Evolutionary conservation across 2,113 vertebrate genomes (phyloP).

Genomic region (cat (Felis catus)): DNA sequence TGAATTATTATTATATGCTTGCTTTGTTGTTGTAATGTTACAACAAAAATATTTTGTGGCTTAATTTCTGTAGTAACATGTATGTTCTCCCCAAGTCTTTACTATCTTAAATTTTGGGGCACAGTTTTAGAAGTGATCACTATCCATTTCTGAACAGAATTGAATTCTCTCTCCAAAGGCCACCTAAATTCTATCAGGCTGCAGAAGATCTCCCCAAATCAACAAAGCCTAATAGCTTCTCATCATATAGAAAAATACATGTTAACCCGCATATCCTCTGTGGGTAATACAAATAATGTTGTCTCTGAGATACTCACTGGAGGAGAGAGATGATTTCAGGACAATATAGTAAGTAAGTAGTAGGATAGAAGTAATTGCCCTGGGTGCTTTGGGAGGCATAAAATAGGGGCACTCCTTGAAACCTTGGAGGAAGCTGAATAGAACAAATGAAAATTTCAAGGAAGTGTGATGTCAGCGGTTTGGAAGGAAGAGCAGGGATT

Average conservation of each 20-base stretch:
- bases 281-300: background rate
- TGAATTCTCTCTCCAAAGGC: background rate
- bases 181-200: background rate
- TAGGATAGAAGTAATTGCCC: background rate
- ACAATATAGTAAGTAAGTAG: too few species aligned
- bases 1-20: background rate
- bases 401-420: background rate
- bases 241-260: background rate
- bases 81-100: background rate
- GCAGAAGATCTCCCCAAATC: background rate
- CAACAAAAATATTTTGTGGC: background rate
- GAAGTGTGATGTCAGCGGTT: background rate
- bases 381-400: background rate
- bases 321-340: background rate
- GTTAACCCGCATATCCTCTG: background rate
- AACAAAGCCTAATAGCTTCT: background rate
- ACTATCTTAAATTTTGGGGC: background rate
- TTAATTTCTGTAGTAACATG: background rate
- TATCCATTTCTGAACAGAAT: background rate
- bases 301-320: background rate
- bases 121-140: background rate
- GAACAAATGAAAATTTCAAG: background rate
- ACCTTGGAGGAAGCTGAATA: background rate
- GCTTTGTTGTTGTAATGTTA: background rate
- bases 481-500: background rate